Evolutionary conservation across 2,113 vertebrate genomes (phyloP).

Genomic region (Brachypteracias leptosomus): DNA sequence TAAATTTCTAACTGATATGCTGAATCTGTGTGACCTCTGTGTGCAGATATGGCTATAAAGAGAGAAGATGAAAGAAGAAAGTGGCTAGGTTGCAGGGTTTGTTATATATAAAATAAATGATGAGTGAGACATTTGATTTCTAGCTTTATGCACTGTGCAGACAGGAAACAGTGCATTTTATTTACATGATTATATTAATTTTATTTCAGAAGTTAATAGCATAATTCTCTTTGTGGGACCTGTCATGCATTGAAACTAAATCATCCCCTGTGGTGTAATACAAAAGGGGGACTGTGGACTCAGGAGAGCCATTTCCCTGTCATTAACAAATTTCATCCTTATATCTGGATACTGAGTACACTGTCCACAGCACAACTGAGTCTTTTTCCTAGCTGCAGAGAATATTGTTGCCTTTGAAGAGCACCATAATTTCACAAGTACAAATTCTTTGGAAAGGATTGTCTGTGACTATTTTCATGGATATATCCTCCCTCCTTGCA

Average conservation of each 20-base stretch:
- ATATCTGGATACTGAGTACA: not conserved
- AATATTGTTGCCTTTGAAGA: not conserved
- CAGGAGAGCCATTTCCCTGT: constrained; percentile 33
- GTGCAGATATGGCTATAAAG: not conserved
- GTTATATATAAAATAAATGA: not conserved
- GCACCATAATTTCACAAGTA: not conserved
- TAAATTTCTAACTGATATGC: not conserved
- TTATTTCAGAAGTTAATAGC: constrained; percentile 37
- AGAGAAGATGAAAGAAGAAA: not conserved
- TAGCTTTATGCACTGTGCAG: not conserved
- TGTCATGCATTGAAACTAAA: constrained; percentile 22
- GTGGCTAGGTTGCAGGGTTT: not conserved
- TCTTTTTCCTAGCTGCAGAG: not conserved
- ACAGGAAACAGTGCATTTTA: constrained; percentile 1
- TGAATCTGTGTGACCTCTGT: not conserved
- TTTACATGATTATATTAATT: constrained; percentile 48
- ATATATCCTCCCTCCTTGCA: not conserved
- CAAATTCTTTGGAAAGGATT: not conserved
- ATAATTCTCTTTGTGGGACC: constrained; percentile 5
- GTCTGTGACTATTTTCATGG: not conserved
- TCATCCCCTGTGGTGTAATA: not conserved
- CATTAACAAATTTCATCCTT: constrained; percentile 56
- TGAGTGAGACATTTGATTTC: not conserved
- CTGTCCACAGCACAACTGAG: not conserved
- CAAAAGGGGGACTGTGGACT: not conserved